Evolutionary conservation across 2,888 invertebrate genomes (phyloP).

Genomic region (Lacanobia wlatinum): DNA sequence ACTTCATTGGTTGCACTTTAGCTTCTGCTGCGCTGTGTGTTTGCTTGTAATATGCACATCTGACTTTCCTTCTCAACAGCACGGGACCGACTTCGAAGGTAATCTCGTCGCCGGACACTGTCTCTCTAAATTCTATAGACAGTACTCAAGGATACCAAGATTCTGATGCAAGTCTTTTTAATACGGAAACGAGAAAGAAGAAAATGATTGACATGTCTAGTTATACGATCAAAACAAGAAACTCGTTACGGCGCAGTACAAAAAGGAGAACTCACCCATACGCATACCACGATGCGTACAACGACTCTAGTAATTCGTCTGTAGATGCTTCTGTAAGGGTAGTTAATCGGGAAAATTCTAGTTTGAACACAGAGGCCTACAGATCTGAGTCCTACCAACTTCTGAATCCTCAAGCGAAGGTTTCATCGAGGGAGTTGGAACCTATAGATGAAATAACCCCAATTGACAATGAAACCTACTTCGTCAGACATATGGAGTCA

Average conservation of each 20-base stretch:
- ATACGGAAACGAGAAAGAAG: conserved; percentile 65
- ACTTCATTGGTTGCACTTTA: conserved; percentile 63
- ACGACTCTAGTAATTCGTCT: conserved; percentile 76
- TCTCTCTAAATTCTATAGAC: conserved; percentile 73
- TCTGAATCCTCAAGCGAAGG: conserved; percentile 72
- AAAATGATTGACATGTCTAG: conserved; percentile 71
- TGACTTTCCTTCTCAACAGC: conserved; percentile 74
- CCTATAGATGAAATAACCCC: conserved; percentile 76
- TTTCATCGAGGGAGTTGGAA: conserved; percentile 65
- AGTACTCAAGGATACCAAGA: conserved; percentile 85
- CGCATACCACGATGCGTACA: conserved; percentile 70
- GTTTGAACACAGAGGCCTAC: conserved; percentile 71
- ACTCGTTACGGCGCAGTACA: conserved; percentile 56
- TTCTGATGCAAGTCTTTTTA: conserved; percentile 78
- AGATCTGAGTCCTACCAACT: conserved; percentile 83
- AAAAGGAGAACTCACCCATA: conserved; percentile 66
- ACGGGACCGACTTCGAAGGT: conserved; percentile 55
- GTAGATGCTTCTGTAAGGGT: conserved; percentile 62
- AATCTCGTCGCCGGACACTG: conserved; percentile 68
- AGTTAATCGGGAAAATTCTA: conserved; percentile 69
- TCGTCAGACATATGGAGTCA: conserved; percentile 46
- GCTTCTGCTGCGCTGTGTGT: conserved; percentile 67
- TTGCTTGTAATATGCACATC: conserved; percentile 58
- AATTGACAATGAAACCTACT: conserved; percentile 49
- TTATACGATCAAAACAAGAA: conserved; percentile 65